Percentiles rank a stretch among this genome's conserved stretches.
Evolutionary conservation across 1,140 invertebrate species (phyloP).

Genomic region (Pseudachorutes palmiensis): DNA sequence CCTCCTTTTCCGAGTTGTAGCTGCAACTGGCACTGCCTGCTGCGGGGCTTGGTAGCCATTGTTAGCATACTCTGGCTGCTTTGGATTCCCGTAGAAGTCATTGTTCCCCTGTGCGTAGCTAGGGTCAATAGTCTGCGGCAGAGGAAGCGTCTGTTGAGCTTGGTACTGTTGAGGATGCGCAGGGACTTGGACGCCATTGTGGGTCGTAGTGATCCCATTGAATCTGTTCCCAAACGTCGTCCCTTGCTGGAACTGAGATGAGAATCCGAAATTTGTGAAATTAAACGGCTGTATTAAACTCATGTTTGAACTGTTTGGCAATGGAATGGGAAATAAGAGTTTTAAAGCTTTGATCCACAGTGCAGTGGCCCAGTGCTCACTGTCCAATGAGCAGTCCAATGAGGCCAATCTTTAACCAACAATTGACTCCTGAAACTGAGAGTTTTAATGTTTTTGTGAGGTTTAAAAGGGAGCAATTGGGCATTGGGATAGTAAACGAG

Average conservation of each 20-base stretch:
- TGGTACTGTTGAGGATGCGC: constrained; percentile 11
- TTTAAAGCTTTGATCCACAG: not conserved
- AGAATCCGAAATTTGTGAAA: constrained; percentile 15
- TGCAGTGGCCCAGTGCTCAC: not conserved
- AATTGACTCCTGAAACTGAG: not conserved
- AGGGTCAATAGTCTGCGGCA: not conserved
- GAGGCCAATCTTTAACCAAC: not conserved
- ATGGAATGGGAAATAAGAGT: not conserved
- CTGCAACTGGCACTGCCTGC: not conserved
- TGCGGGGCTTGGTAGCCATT: not conserved
- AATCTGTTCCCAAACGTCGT: not conserved
- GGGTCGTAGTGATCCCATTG: not conserved
- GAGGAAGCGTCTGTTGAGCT: not conserved
- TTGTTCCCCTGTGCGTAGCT: not conserved
- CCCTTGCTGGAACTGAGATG: constrained; percentile 16
- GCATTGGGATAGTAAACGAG: not conserved
- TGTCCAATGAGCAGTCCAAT: not conserved
- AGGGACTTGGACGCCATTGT: not conserved
- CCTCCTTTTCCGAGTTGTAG: constrained; percentile 17
- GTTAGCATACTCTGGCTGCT: constrained; percentile 7
- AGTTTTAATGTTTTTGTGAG: not conserved
- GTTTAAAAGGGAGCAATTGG: not conserved
- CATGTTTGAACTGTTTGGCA: no score
- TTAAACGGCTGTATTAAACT: constrained; percentile 31
- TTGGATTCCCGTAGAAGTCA: not conserved